A percentile compares a stretch with the other conserved stretches of the same genome.
Conservation (phyloP, 2,888 invertebrate species). For the Callyntrura guangdongensis region DNA sequence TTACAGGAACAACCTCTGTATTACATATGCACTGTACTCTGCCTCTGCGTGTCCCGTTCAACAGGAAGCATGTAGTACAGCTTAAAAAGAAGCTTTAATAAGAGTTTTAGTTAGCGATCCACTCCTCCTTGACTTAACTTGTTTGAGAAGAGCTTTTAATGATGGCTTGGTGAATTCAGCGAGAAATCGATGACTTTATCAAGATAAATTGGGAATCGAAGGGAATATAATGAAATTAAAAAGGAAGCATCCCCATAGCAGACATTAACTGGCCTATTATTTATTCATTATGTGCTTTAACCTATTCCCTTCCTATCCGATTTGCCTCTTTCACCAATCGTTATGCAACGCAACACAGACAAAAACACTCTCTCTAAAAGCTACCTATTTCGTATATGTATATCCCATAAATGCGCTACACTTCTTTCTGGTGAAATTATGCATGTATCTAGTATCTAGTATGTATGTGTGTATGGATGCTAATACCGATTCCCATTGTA, state of each 20-base stretch:
- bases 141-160: constrained; percentile 84
- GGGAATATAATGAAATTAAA: constrained; percentile 84
- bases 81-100: constrained; percentile 36
- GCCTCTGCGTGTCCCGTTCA: not conserved
- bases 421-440: no score
- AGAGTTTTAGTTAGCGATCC: constrained; percentile 51
- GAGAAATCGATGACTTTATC: constrained; percentile 85
- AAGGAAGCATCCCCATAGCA: constrained; percentile 84
- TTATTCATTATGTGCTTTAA: constrained; percentile 84
- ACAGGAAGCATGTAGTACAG: constrained; percentile 11
- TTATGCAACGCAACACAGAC: constrained; percentile 20
- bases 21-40: not conserved
- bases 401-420: no score
- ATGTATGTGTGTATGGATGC: no score
- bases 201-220: constrained; percentile 85
- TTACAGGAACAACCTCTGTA: no score
- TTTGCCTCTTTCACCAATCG: constrained; percentile 41
- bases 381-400: no score
- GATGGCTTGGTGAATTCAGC: constrained; percentile 84
- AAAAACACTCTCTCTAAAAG: not conserved
- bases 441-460: no score
- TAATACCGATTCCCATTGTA: not conserved
- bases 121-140: constrained; percentile 68
- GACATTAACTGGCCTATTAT: constrained; percentile 84
- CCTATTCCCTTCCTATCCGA: constrained; percentile 70